Evolutionary conservation across 2,113 vertebrate species (phyloP).

Genomic region (Callocephalon fimbriatum): DNA sequence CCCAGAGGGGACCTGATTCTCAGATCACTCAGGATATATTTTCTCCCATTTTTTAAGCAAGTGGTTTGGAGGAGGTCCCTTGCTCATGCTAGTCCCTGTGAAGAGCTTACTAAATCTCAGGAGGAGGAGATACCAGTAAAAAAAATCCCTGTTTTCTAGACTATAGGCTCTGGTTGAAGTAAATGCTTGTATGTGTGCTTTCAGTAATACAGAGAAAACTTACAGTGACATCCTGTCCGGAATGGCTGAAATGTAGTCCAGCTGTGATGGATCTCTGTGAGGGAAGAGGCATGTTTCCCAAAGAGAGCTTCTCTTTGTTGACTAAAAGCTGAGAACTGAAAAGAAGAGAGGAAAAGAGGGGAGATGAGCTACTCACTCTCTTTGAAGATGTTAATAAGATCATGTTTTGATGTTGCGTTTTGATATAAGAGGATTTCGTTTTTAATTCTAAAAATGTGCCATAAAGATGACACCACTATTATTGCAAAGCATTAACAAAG

Average conservation of each 20-base stretch:
- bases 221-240: neutral
- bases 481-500: neutral
- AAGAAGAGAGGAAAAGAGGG: neutral
- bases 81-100: neutral
- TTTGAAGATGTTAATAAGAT: neutral
- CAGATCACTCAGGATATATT: neutral
- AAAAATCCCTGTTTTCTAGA: neutral
- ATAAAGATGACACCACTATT: neutral
- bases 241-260: neutral
- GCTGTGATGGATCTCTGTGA: neutral
- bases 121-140: neutral
- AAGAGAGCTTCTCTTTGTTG: neutral
- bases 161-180: neutral
- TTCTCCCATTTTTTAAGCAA: neutral
- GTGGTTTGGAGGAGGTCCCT: neutral
- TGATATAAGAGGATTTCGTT: constrained; percentile 11
- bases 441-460: neutral
- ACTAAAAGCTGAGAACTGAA: neutral
- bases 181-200: neutral
- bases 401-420: neutral
- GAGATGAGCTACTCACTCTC: neutral
- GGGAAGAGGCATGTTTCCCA: neutral
- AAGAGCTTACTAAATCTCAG: neutral
- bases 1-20: neutral
- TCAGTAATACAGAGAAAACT: neutral